Conservation (phyloP, 2,113 vertebrate genomes). For the Syngnathus floridae region DNA sequence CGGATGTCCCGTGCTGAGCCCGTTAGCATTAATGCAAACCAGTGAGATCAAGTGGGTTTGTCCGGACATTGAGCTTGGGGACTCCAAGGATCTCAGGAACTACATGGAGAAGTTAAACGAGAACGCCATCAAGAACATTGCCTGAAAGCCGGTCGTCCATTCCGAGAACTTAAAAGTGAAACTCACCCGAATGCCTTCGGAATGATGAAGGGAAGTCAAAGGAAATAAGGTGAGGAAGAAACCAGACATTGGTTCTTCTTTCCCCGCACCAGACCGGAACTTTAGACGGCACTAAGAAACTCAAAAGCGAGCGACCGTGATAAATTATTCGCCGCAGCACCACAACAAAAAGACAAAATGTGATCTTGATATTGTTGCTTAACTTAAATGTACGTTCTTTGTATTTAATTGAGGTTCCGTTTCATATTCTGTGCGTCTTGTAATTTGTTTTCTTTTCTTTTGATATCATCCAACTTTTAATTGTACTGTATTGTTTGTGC, state of each 20-base stretch:
- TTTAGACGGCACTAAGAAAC: slow-evolving; percentile 44
- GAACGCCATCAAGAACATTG: slow-evolving; percentile 70
- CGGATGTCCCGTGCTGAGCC: slow-evolving; percentile 77
- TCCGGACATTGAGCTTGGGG: slow-evolving; percentile 77
- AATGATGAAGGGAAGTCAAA: slow-evolving; percentile 45
- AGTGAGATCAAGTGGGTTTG: slow-evolving; percentile 90
- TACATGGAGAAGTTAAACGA: slow-evolving; percentile 84
- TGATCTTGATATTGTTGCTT: slow-evolving; percentile 53
- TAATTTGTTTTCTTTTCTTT: slow-evolving; percentile 31
- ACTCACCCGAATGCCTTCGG: slow-evolving; percentile 81
- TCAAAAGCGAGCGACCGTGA: slow-evolving; percentile 35
- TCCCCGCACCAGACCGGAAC: slow-evolving; percentile 39
- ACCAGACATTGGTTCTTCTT: slow-evolving; percentile 26
- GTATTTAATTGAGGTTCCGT: slow-evolving; percentile 38
- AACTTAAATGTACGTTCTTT: slow-evolving; percentile 47
- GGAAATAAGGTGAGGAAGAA: slow-evolving; percentile 11
- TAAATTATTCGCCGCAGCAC: slow-evolving; percentile 35
- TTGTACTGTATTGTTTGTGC: slow-evolving; percentile 45
- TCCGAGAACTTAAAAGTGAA: slow-evolving; percentile 53
- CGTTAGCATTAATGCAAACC: slow-evolving; percentile 73
- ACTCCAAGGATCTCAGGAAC: slow-evolving; percentile 79
- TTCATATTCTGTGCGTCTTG: slow-evolving; percentile 32
- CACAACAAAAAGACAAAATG: slow-evolving; percentile 31
- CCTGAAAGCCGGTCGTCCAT: slow-evolving; percentile 50
- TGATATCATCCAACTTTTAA: slow-evolving; percentile 11